A percentile compares a stretch with the other conserved stretches of the same genome.
Conservation (phyloP, 1,140 invertebrate genomes). For the Leptopilina clavipes region DNA sequence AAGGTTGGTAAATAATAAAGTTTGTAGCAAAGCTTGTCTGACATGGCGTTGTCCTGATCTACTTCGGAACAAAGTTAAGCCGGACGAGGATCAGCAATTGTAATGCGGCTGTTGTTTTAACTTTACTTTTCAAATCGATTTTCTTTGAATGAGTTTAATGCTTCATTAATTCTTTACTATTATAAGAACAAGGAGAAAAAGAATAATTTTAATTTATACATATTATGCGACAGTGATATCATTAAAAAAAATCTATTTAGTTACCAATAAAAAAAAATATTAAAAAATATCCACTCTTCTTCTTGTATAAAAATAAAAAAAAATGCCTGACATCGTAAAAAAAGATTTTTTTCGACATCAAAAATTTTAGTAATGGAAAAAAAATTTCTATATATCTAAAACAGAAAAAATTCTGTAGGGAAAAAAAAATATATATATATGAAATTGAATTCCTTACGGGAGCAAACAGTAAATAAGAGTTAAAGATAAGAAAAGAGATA, state of each 20-base stretch:
- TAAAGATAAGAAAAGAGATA: conserved; percentile 12
- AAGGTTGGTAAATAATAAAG: neutral
- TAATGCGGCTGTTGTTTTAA: conserved; percentile 11
- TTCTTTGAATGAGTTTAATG: neutral
- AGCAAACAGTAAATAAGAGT: neutral
- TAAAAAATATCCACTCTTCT: no score
- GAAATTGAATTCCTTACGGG: neutral
- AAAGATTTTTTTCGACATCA: no score
- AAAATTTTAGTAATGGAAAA: no score
- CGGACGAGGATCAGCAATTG: neutral
- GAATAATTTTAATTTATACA: neutral
- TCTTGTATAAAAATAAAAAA: no score
- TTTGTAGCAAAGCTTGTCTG: neutral
- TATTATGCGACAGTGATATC: neutral
- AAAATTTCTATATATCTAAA: neutral
- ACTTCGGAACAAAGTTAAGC: conserved; percentile 11
- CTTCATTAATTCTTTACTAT: neutral
- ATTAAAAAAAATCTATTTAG: no score
- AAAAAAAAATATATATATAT: neutral
- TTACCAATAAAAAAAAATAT: no score
- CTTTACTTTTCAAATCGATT: neutral
- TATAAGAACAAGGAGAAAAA: neutral
- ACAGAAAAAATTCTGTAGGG: neutral
- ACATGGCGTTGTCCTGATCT: conserved; percentile 11
- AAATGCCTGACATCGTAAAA: no score